Conservation (phyloP, 2,113 vertebrate genomes). For the Conger conger region DNA sequence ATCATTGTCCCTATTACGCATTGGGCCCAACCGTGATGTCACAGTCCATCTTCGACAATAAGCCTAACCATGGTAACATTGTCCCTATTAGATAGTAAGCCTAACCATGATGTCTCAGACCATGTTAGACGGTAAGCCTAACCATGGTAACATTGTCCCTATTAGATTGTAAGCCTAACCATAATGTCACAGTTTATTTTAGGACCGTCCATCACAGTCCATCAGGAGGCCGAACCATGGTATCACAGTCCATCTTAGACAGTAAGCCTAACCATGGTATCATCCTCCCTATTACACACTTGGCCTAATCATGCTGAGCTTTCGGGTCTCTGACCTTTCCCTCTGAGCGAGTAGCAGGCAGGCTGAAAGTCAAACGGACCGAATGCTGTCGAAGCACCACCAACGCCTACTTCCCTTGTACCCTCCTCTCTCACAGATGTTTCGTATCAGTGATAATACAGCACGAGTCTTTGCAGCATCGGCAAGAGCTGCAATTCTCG, state of each 20-base stretch:
- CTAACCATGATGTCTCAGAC: too few relatives aligned
- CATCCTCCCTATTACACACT: not conserved
- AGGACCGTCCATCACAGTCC: too few relatives aligned
- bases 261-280: not conserved
- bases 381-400: not conserved
- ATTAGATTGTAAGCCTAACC: not conserved
- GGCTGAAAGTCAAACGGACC: not conserved
- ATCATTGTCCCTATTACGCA: not conserved
- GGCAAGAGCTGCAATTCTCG: not conserved
- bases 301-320: not conserved
- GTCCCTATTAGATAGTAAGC: too few relatives aligned
- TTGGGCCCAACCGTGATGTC: not conserved
- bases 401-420: not conserved
- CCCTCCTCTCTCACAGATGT: not conserved
- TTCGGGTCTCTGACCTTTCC: not conserved
- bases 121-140: too few relatives aligned
- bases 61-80: too few relatives aligned
- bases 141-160: too few relatives aligned
- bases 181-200: too few relatives aligned
- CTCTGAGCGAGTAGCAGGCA: not conserved
- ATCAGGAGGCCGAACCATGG: not conserved
- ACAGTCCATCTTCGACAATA: too few relatives aligned
- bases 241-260: not conserved
- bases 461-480: not conserved
- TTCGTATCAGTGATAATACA: constrained; percentile 9